phyloP scores from a whole-genome alignment of 2,113 vertebrate species.

The Zosterops pallidus region DNA sequence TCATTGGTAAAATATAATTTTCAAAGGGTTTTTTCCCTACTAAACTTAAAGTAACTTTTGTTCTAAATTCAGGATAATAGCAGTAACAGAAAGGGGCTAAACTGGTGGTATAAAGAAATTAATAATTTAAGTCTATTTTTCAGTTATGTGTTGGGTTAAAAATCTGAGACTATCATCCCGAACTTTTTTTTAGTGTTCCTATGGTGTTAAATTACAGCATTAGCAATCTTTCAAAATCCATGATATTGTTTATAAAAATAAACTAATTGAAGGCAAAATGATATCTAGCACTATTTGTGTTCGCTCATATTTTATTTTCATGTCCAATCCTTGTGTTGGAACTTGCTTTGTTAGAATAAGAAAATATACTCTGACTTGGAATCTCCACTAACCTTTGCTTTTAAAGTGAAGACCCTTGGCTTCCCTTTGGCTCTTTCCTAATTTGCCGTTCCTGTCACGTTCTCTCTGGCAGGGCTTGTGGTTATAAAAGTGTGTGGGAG shows the following conservation, averaged over 20 bases:
- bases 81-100: background rate
- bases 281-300: background rate
- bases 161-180: background rate
- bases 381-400: background rate
- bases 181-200: background rate
- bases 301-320: background rate
- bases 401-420: background rate
- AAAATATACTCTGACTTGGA: background rate
- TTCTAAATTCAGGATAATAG: background rate
- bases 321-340: background rate
- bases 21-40: background rate
- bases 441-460: background rate
- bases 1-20: background rate
- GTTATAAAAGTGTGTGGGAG: background rate
- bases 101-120: background rate
- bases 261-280: background rate
- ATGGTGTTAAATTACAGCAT: background rate
- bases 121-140: background rate
- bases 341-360: background rate
- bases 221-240: background rate
- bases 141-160: background rate
- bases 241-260: background rate
- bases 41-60: background rate
- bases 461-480: background rate
- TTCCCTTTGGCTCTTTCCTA: background rate